These are phyloP conservation scores for Melanotaenia trifasciata DNA, from an alignment of 2,797 vertebrate species.

Conservation along the genomic window DNA sequence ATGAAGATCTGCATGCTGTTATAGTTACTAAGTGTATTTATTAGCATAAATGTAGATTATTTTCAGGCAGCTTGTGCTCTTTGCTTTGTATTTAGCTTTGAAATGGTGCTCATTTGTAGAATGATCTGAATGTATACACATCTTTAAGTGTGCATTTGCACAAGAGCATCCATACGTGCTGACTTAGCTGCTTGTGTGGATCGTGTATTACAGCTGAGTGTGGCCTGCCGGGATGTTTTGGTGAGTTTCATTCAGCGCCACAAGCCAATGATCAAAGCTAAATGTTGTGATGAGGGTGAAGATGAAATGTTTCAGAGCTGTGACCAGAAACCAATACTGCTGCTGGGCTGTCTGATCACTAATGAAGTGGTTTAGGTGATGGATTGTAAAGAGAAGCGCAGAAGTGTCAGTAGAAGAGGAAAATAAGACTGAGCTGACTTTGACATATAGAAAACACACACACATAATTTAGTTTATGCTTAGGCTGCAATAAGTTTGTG, in stretches of 20 bases:
- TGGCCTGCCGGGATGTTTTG: constrained; percentile 41
- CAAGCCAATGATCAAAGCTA: constrained; percentile 59
- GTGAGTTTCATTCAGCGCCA: constrained; percentile 47
- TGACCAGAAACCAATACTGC: constrained; percentile 36
- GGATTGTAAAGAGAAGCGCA: constrained; percentile 43
- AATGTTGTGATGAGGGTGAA: constrained; percentile 39
- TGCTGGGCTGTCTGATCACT: constrained; percentile 39
- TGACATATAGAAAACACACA: constrained; percentile 23
- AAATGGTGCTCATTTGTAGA: constrained; percentile 17
- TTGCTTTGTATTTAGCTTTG: constrained; percentile 33
- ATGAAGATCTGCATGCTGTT: constrained; percentile 22
- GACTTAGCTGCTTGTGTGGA: constrained; percentile 35
- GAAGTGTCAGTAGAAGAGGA: constrained; percentile 12
- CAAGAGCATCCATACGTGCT: constrained; percentile 24
- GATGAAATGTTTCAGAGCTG: constrained; percentile 43
- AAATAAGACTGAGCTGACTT: constrained; percentile 1
- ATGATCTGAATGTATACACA: constrained; percentile 8
- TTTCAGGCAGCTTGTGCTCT: not conserved
- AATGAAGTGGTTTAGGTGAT: constrained; percentile 59
- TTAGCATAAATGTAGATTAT: constrained; percentile 18
- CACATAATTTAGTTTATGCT: constrained; percentile 28
- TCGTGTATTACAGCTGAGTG: constrained; percentile 36
- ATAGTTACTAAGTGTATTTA: constrained; percentile 5
- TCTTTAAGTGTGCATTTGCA: constrained; percentile 22
- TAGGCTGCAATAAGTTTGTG: constrained; percentile 27